Conservation (phyloP, 2,888 invertebrate genomes). For the Colletes collaris region DNA sequence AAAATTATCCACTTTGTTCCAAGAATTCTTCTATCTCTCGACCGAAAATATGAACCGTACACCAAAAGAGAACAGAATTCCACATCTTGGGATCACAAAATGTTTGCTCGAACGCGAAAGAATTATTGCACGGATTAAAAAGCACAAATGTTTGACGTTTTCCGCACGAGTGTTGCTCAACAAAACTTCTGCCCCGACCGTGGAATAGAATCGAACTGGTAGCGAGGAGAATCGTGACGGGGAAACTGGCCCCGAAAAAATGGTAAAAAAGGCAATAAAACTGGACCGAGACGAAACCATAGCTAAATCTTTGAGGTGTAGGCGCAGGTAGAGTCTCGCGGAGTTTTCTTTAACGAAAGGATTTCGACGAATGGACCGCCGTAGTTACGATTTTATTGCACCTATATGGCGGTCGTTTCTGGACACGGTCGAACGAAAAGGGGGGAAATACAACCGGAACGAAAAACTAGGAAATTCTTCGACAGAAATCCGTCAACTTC, state of each 20-base stretch:
- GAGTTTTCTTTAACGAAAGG: conserved; percentile 49
- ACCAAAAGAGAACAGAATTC: too few relatives aligned
- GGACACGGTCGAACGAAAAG: neutral
- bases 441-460: conserved; percentile 1
- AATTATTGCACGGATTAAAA: too few relatives aligned
- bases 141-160: neutral
- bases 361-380: conserved; percentile 60
- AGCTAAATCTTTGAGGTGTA: conserved; percentile 35
- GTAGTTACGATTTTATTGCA: conserved; percentile 63
- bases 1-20: too few relatives aligned
- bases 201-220: conserved; percentile 46
- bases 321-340: conserved; percentile 40
- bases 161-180: conserved; percentile 27
- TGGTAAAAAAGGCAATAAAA: conserved; percentile 68
- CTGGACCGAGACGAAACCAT: conserved; percentile 26
- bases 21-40: too few relatives aligned
- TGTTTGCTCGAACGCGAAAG: too few relatives aligned
- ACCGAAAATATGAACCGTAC: too few relatives aligned
- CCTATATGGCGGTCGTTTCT: conserved; percentile 32
- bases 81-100: too few relatives aligned
- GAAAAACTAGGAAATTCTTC: neutral
- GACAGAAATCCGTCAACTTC: too few relatives aligned
- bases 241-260: conserved; percentile 52
- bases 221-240: conserved; percentile 50
- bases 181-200: conserved; percentile 24